phyloP scores from a whole-genome alignment of 2,113 vertebrate species.

The Athene cunicularia region DNA sequence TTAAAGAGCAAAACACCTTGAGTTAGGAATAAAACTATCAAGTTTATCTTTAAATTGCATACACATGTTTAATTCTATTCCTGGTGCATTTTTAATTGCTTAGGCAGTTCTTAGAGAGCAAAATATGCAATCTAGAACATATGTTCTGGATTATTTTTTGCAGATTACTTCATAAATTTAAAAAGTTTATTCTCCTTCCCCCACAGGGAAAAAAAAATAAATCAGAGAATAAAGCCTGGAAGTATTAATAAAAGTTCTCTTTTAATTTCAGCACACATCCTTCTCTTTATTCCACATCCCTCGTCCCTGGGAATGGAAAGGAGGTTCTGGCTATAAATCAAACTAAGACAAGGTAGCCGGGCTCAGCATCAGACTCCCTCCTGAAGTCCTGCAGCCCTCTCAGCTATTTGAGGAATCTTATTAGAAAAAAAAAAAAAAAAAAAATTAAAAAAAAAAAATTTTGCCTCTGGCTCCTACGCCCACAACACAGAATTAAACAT shows the following conservation, averaged over 20 bases:
- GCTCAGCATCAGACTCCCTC: constrained; percentile 59
- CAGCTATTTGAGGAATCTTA: constrained; percentile 30
- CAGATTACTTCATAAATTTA: constrained; percentile 34
- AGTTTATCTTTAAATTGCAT: not conserved
- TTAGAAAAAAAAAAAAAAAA: not conserved
- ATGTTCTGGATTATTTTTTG: constrained; percentile 38
- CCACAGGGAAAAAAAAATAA: not conserved
- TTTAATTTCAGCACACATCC: constrained; percentile 28
- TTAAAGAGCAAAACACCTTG: not conserved
- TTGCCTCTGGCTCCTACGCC: constrained; percentile 51
- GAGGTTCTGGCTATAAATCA: constrained; percentile 5
- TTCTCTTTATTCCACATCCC: constrained; percentile 61
- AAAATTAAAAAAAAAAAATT: not conserved
- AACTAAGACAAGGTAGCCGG: constrained; percentile 12
- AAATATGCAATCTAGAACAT: constrained; percentile 24
- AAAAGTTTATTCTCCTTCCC: constrained; percentile 59
- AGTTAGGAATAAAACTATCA: not conserved
- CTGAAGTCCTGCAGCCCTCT: constrained; percentile 19
- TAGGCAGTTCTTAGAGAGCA: constrained; percentile 1
- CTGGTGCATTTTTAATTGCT: constrained; percentile 46
- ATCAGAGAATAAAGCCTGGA: not conserved
- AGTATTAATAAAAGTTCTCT: constrained; percentile 55
- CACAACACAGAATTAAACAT: constrained; percentile 46
- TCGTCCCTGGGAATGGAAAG: constrained; percentile 8
- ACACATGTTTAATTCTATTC: constrained; percentile 13